phyloP scores from a whole-genome alignment of 64 coral and sea anemone species.

The Pachyseris speciosa region DNA sequence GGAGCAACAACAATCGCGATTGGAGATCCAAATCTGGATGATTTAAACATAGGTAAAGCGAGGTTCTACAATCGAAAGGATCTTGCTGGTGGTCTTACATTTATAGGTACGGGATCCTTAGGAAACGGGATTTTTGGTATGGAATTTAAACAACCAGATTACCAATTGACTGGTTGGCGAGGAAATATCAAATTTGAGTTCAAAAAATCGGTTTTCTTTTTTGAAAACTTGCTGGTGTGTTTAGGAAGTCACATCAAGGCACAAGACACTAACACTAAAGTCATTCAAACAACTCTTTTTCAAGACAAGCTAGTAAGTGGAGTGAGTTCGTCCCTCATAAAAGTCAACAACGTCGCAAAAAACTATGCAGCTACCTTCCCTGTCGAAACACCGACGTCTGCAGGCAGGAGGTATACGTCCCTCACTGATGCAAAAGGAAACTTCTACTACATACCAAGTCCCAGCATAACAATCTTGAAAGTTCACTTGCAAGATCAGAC shows the following conservation, averaged over 20 bases:
- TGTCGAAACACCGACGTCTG: not conserved
- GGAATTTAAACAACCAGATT: slow-evolving; percentile 66
- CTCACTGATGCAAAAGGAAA: slow-evolving; percentile 27
- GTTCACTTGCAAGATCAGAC: not conserved
- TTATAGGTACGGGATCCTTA: slow-evolving; percentile 17
- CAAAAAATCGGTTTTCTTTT: slow-evolving; percentile 83
- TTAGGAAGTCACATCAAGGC: slow-evolving; percentile 69
- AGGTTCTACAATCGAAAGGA: slow-evolving; percentile 37
- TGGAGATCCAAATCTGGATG: not conserved
- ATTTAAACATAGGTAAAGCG: slow-evolving; percentile 17
- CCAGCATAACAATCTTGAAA: not conserved
- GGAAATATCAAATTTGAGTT: slow-evolving; percentile 28
- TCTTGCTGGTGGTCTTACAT: slow-evolving; percentile 58
- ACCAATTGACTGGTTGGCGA: slow-evolving; percentile 12
- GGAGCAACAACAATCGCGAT: slow-evolving; percentile 71
- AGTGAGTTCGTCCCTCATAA: not conserved
- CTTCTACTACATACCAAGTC: slow-evolving; percentile 61
- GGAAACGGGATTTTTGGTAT: slow-evolving; percentile 83
- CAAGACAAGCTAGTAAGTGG: slow-evolving; percentile 61
- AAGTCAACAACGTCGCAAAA: not conserved
- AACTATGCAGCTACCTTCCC: not conserved
- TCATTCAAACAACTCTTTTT: slow-evolving; percentile 71
- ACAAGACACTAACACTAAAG: not conserved
- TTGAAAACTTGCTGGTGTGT: slow-evolving; percentile 63
- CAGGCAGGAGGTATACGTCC: not conserved